A percentile compares a stretch with the other conserved stretches of the same genome.
Evolutionary conservation across 2,797 vertebrate genomes (phyloP).

Genomic region (Huso huso): DNA sequence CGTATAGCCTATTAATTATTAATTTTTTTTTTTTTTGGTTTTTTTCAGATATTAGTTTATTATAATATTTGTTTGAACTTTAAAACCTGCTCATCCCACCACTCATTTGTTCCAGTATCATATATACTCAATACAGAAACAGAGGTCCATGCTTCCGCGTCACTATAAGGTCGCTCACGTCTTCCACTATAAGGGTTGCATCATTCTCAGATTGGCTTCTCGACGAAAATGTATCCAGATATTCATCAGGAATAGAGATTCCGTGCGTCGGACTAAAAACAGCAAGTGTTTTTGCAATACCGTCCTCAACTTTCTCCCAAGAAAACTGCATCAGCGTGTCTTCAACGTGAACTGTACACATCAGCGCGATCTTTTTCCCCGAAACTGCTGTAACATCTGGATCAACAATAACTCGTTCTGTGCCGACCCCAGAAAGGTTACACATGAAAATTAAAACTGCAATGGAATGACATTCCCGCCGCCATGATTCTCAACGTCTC

Average conservation of each 20-base stretch:
- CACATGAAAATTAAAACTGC: too few species aligned
- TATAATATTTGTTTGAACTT: neutral
- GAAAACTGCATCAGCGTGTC: slow-evolving; percentile 87
- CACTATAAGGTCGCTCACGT: slow-evolving; percentile 86
- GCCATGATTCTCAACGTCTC: too few species aligned
- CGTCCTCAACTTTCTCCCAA: slow-evolving; percentile 80
- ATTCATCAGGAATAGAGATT: slow-evolving; percentile 73
- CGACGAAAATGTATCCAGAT: slow-evolving; percentile 74
- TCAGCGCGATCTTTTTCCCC: slow-evolving; percentile 85
- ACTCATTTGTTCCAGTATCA: neutral
- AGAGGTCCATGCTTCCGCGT: slow-evolving; percentile 73
- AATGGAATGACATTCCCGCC: too few species aligned
- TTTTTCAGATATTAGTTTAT: too few species aligned
- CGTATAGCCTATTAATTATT: too few species aligned
- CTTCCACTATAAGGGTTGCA: slow-evolving; percentile 77
- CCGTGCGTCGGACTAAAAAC: slow-evolving; percentile 85
- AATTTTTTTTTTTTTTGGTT: too few species aligned
- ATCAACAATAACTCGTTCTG: slow-evolving; percentile 77
- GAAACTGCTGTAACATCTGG: slow-evolving; percentile 77
- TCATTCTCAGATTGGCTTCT: slow-evolving; percentile 77
- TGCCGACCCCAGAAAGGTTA: slow-evolving; percentile 54
- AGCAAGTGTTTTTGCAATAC: slow-evolving; percentile 74
- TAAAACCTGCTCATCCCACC: neutral
- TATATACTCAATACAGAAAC: slow-evolving; percentile 84
- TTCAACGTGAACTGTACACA: slow-evolving; percentile 81